Base-by-base conservation (phyloP, 2,888 invertebrate genomes). In the Subacronicta megacephala region DNA sequence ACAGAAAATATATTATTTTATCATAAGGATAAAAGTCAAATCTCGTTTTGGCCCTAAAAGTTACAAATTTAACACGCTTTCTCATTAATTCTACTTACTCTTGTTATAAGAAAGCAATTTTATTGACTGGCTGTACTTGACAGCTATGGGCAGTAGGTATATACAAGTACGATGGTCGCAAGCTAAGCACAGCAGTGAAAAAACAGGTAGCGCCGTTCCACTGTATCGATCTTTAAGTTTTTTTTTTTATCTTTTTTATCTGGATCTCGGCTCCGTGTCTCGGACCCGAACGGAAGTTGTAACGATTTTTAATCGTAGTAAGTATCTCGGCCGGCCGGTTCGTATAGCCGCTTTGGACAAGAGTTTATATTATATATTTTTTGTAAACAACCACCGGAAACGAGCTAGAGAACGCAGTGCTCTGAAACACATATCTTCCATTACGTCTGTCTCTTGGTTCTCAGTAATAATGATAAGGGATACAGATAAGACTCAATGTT, bases 381-480 rank as follows among this genome's bases (percentile, higher is more conserved):
- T 92, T 93, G 88, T 92, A 90, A 92, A 90, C 90, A 90, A 90
- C 86, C 91, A 91, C 92, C 93, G 93, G 93, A 93, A 93, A 93
- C 88, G 84, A 82, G 75, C 85, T 81, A 85, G 85, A 87, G 87
- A 89, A 87, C 86, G 83, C 83, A 83, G 81, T 85, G 87, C 88
- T 86, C 85, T 89, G 84, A 87, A 89, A 93, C 92, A 93, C 88
- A 91, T 87, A 92, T 92, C 89, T 90, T 91, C 92, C 90, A 93
- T 92, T 92, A 92, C 85, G 88, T 81, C 83, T 84, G 88, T 82
- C 84, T 88, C 85, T 84, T 81, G 77, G 80, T 87, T 89, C 89
- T 86, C 81, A 78, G 90, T 84, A 87, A 87, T 85, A 82, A 83
- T 83, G 90, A 92, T 92, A 90, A 90, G 84, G 76, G 75, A 76